These are phyloP conservation scores for Campylomormyrus tamandua DNA, from an alignment of 2,113 vertebrate species.

Conservation along the genomic window DNA sequence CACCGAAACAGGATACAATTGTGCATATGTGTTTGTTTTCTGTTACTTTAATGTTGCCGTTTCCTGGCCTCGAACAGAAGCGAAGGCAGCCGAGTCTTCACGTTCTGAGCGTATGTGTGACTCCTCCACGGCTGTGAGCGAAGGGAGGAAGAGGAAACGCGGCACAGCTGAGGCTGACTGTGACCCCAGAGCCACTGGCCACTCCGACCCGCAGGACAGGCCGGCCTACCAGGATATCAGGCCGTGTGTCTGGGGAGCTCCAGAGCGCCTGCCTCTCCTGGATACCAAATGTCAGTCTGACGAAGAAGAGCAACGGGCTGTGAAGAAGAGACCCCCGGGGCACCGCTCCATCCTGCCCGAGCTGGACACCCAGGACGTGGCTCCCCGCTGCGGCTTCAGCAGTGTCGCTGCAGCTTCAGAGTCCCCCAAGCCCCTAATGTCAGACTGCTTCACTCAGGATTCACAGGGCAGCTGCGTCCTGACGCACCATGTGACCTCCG, in stretches of 20 bases:
- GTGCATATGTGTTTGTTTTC: background rate
- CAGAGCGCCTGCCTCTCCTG: background rate
- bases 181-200: background rate
- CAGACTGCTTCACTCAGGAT: conserved; percentile 1
- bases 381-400: background rate
- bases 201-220: background rate
- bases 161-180: conserved; percentile 29
- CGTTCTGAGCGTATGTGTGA: background rate
- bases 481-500: background rate
- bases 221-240: too few species aligned
- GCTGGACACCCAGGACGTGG: conserved; percentile 26
- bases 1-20: background rate
- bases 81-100: background rate
- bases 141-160: conserved; percentile 38
- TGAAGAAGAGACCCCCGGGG: background rate
- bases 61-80: background rate
- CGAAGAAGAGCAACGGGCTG: background rate
- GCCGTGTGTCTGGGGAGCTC: background rate
- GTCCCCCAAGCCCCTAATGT: background rate
- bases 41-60: background rate
- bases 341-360: background rate
- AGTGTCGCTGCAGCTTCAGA: background rate
- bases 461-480: conserved; percentile 19
- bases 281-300: background rate
- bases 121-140: background rate